Percentiles rank a stretch among this genome's conserved stretches.
Conservation (phyloP, 2,888 invertebrate species). For the Epinotia ramella region DNA sequence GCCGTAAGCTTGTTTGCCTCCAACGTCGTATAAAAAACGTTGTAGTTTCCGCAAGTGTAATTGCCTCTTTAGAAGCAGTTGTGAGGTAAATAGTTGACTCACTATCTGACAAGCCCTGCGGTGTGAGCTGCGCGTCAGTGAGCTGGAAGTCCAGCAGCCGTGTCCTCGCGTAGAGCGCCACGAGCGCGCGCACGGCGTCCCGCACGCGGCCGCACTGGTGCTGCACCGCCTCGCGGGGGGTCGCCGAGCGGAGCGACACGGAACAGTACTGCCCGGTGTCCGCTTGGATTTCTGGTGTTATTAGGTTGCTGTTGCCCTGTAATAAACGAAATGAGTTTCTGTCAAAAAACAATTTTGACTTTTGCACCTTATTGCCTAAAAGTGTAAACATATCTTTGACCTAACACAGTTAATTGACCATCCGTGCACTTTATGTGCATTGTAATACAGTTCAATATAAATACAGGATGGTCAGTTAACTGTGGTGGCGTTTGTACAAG, state of each 20-base stretch:
- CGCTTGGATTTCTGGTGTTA: conserved; percentile 87
- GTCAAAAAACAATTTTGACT: too few relatives aligned
- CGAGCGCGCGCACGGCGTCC: conserved; percentile 80
- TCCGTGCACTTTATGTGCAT: too few relatives aligned
- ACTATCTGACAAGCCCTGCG: conserved; percentile 76
- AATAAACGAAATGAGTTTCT: background rate
- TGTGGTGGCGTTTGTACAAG: too few relatives aligned
- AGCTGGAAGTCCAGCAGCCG: conserved; percentile 94
- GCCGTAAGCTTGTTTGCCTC: too few relatives aligned
- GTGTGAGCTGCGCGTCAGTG: conserved; percentile 84
- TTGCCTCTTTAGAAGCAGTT: too few relatives aligned
- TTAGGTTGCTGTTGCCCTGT: conserved; percentile 60
- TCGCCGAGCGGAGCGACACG: conserved; percentile 86
- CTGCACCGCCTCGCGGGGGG: conserved; percentile 86
- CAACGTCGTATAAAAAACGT: too few relatives aligned
- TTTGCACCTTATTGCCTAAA: too few relatives aligned
- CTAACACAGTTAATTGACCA: too few relatives aligned
- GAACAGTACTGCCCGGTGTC: conserved; percentile 90
- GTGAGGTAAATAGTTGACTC: conserved; percentile 51
- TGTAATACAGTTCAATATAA: too few relatives aligned
- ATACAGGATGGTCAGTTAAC: too few relatives aligned
- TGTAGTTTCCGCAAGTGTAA: too few relatives aligned
- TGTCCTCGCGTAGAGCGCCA: conserved; percentile 94
- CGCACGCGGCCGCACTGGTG: conserved; percentile 85
- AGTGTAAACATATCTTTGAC: too few relatives aligned